Percentiles rank a stretch among this genome's conserved stretches.
Conservation (phyloP, 2,113 vertebrate genomes). For the Vulpes vulpes region DNA sequence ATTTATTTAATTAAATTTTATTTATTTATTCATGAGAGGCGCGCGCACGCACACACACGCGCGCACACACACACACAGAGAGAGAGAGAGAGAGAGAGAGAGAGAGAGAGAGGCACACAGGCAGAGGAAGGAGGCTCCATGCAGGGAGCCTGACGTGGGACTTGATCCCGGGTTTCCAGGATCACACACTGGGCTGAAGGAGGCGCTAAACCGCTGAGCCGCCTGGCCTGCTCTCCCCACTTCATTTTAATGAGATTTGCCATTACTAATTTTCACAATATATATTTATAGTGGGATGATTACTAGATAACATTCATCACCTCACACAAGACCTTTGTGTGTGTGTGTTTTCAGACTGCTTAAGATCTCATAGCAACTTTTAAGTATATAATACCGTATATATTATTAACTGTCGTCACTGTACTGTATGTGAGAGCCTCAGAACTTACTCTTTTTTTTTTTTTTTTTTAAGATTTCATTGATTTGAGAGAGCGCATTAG, state of each 20-base stretch:
- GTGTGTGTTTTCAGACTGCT: background rate
- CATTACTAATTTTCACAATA: background rate
- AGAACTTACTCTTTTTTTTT: background rate
- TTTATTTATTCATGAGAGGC: no score
- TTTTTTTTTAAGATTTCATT: no score
- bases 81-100: no score
- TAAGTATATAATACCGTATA: background rate
- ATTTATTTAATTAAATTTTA: no score
- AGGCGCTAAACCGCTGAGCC: no score
- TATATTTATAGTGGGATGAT: background rate
- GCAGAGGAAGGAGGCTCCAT: no score
- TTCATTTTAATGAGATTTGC: background rate
- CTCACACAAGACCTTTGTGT: background rate
- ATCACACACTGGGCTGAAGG: no score
- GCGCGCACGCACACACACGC: no score
- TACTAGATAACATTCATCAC: background rate
- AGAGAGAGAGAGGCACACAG: no score
- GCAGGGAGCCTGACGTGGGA: no score
- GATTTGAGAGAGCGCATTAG: background rate
- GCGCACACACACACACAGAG: no score
- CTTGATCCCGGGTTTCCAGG: no score
- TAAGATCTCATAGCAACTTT: background rate
- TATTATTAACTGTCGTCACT: background rate
- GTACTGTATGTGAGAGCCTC: background rate
- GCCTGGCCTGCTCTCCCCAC: background rate